These are phyloP conservation scores for Penaeus monodon DNA, from an alignment of 2,888 invertebrate genomes.

Conservation along the genomic window DNA sequence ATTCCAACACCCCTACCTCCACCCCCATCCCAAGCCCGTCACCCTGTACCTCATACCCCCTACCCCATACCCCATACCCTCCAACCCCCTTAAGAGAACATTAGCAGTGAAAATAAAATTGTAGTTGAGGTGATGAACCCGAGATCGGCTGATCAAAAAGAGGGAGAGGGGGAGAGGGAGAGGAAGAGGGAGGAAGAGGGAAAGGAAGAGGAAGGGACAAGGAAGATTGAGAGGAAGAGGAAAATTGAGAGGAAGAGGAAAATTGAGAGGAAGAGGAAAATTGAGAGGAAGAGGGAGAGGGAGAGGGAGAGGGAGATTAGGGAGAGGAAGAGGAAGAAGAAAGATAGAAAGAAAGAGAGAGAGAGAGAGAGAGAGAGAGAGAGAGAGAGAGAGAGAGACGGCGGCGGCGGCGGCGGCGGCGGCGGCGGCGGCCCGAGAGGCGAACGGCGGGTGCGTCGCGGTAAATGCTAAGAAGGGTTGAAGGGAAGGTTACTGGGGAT, in stretches of 20 bases:
- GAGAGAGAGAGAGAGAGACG: background rate
- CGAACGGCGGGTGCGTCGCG: too few species aligned
- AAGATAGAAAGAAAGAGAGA: background rate
- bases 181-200: too few species aligned
- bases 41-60: background rate
- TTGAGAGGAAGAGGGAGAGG: background rate
- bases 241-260: background rate
- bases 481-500: too few species aligned
- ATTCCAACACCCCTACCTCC: background rate
- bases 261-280: background rate
- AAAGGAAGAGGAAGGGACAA: background rate
- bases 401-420: too few species aligned
- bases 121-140: background rate
- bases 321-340: background rate
- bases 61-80: background rate
- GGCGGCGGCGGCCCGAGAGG: too few species aligned
- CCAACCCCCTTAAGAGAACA: background rate
- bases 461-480: too few species aligned
- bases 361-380: too few species aligned
- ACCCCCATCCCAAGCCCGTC: background rate
- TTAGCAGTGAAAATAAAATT: too few species aligned
- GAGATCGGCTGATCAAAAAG: background rate
- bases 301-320: rapidly evolving
- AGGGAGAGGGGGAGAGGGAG: background rate
- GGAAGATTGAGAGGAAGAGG: too few species aligned